Percentiles rank a stretch among this genome's conserved stretches.
Conservation (phyloP, 2,888 invertebrate species). For the Nomada ferruginata region DNA sequence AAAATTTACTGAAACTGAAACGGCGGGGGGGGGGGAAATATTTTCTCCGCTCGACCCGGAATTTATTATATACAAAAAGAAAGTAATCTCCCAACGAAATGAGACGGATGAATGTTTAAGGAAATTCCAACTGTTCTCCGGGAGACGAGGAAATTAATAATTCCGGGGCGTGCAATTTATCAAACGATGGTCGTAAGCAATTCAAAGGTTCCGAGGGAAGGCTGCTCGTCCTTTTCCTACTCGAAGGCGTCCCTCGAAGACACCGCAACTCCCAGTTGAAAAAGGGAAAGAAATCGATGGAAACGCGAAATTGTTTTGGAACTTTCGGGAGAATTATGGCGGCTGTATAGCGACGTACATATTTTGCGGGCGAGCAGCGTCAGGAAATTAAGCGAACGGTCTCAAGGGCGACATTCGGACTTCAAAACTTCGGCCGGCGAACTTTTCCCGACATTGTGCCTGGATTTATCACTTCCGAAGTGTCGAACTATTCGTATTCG, state of each 20-base stretch:
- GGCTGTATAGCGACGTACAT: conserved; percentile 16
- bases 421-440: conserved; percentile 57
- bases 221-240: neutral
- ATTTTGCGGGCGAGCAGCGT: conserved; percentile 56
- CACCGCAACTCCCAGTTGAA: neutral
- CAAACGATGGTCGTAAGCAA: conserved; percentile 22
- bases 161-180: conserved; percentile 15
- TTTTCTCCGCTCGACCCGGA: neutral
- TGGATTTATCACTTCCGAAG: conserved; percentile 68
- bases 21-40: neutral
- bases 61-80: neutral
- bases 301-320: conserved; percentile 54
- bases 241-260: neutral
- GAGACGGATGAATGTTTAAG: conserved; percentile 17
- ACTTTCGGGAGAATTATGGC: conserved; percentile 37
- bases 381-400: conserved; percentile 67
- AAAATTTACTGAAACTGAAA: neutral
- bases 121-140: neutral
- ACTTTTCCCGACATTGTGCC: conserved; percentile 58
- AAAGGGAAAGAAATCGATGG: conserved; percentile 10
- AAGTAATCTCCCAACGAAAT: neutral
- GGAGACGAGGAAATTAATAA: neutral
- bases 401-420: conserved; percentile 69
- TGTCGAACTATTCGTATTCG: conserved; percentile 61
- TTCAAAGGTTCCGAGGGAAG: neutral